These are phyloP conservation scores for Drosophila pseudotalamancana DNA, from an alignment of 2,888 invertebrate species.

Conservation along the genomic window DNA sequence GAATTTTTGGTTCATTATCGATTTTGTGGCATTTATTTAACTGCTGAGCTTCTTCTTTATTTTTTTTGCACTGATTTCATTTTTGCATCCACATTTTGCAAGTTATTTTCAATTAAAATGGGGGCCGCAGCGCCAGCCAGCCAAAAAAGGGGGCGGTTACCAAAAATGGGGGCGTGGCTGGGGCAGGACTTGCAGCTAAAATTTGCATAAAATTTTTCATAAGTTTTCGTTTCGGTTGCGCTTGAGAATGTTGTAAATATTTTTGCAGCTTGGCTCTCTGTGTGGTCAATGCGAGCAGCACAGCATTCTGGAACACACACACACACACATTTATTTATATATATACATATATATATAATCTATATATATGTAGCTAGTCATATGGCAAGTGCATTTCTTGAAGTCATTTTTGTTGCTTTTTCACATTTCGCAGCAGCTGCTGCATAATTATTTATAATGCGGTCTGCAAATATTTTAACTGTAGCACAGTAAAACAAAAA, in stretches of 20 bases:
- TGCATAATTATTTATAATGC: constrained; percentile 75
- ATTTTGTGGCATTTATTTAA: constrained; percentile 21
- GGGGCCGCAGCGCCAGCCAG: too few species aligned
- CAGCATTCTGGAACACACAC: constrained; percentile 13
- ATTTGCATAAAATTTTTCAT: constrained; percentile 77
- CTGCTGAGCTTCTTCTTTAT: neutral
- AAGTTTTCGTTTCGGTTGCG: constrained; percentile 75
- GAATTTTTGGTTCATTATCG: constrained; percentile 10
- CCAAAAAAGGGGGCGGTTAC: constrained; percentile 1
- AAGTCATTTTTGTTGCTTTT: constrained; percentile 20
- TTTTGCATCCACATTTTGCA: constrained; percentile 37
- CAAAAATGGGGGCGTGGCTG: neutral
- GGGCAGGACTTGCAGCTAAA: constrained; percentile 24
- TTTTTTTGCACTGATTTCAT: constrained; percentile 9
- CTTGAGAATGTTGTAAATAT: constrained; percentile 74
- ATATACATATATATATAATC: neutral
- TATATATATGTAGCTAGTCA: neutral
- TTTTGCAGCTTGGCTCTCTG: constrained; percentile 56
- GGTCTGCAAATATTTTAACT: constrained; percentile 48
- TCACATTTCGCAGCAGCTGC: constrained; percentile 61
- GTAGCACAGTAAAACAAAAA: constrained; percentile 14
- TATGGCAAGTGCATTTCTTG: constrained; percentile 15
- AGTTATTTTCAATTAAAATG: constrained; percentile 73
- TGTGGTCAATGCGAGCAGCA: constrained; percentile 64
- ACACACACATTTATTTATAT: constrained; percentile 6